Conservation (phyloP, 2,113 vertebrate species). For the Eudyptes chrysolophus region DNA sequence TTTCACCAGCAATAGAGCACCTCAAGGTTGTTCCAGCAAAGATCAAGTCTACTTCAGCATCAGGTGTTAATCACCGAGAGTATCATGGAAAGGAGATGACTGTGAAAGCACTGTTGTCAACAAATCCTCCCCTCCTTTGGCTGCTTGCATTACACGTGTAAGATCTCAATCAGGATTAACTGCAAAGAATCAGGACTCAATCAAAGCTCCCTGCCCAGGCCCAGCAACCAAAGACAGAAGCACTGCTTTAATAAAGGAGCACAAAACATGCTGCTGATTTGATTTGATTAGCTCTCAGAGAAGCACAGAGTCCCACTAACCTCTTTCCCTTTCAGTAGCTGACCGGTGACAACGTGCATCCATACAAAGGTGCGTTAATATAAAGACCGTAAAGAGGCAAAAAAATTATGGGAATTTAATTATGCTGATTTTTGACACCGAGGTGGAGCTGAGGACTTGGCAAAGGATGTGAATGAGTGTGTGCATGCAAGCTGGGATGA, state of each 20-base stretch:
- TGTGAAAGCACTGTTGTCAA: not conserved
- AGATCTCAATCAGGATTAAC: not conserved
- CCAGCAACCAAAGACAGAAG: not conserved
- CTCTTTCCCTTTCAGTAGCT: not conserved
- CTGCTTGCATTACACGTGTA: not conserved
- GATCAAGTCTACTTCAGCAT: not conserved
- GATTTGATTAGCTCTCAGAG: not conserved
- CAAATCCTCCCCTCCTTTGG: not conserved
- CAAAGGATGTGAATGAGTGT: not conserved
- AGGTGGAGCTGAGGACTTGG: constrained; percentile 19
- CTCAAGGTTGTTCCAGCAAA: not conserved
- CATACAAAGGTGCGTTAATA: accelerated
- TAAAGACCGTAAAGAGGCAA: accelerated
- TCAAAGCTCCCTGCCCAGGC: not conserved
- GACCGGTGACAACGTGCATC: accelerated
- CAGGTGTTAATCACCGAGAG: not conserved
- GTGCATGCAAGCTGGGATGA: not conserved
- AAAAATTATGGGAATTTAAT: not conserved
- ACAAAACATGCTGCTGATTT: not conserved
- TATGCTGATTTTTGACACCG: not conserved
- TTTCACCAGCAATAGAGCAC: not conserved
- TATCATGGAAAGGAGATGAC: not conserved
- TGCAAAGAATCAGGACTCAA: not conserved
- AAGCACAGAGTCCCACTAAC: not conserved
- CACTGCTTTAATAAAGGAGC: not conserved